Percentiles rank a stretch among this genome's conserved stretches.
These are phyloP conservation scores for Gallirallus australis DNA, from an alignment of 2,797 vertebrate genomes.

Conservation along the genomic window DNA sequence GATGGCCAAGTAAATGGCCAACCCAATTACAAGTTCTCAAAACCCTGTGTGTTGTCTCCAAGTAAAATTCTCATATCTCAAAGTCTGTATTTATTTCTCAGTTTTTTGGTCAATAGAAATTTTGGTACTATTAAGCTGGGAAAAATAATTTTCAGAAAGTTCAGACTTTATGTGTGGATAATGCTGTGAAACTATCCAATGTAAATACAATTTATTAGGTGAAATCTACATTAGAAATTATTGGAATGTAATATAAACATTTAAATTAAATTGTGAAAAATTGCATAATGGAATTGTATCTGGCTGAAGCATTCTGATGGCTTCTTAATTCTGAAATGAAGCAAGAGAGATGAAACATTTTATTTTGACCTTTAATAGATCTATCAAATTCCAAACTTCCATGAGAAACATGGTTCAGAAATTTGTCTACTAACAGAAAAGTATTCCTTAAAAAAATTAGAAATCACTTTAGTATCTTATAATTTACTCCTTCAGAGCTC, in stretches of 20 bases:
- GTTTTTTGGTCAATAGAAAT: background rate
- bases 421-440: background rate
- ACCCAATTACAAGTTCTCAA: background rate
- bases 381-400: background rate
- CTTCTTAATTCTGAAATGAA: background rate
- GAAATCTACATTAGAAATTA: background rate
- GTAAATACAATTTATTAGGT: background rate
- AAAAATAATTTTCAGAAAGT: background rate
- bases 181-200: background rate
- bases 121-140: background rate
- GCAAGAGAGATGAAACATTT: background rate
- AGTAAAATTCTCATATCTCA: background rate
- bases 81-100: background rate
- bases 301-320: background rate
- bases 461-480: background rate
- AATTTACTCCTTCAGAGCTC: background rate
- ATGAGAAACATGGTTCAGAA: background rate
- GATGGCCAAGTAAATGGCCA: background rate
- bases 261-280: background rate
- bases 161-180: background rate
- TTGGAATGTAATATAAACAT: background rate
- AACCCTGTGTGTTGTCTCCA: background rate
- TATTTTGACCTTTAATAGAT: background rate
- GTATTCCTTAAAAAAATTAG: background rate
- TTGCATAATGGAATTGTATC: background rate